Conservation (phyloP, 2,113 vertebrate genomes). For the Eira barbara region DNA sequence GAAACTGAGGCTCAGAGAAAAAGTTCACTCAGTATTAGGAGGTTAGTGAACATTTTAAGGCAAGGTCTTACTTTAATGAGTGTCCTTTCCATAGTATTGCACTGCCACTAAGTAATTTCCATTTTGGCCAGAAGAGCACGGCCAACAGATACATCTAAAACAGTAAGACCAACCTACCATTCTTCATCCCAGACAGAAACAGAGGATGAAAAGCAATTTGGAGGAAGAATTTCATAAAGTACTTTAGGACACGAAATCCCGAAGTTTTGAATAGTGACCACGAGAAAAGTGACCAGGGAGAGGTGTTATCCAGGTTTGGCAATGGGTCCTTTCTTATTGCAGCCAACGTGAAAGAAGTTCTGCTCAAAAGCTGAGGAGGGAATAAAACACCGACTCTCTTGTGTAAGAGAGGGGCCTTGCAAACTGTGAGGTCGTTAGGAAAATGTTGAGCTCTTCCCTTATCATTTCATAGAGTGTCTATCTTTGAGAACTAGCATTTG, state of each 20-base stretch:
- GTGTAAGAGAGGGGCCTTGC: neutral
- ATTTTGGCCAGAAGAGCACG: neutral
- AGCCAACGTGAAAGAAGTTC: neutral
- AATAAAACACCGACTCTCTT: neutral
- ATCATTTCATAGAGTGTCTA: neutral
- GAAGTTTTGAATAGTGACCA: neutral
- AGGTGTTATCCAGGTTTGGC: neutral
- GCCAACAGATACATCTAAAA: neutral
- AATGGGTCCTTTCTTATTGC: neutral
- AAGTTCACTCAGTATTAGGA: neutral
- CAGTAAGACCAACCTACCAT: neutral
- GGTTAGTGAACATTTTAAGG: neutral
- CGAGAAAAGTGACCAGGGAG: neutral
- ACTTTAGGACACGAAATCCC: neutral
- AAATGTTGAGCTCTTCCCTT: neutral
- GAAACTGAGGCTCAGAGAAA: neutral
- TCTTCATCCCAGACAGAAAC: neutral
- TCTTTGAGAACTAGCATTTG: neutral
- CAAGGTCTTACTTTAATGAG: neutral
- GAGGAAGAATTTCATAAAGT: neutral
- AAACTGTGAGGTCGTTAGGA: neutral
- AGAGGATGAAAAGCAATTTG: neutral
- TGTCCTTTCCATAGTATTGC: neutral
- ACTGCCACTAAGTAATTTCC: neutral
- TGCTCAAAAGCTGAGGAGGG: neutral